Base-by-base conservation (phyloP, 2,888 invertebrate genomes). In the Alloplasta piceator region DNA sequence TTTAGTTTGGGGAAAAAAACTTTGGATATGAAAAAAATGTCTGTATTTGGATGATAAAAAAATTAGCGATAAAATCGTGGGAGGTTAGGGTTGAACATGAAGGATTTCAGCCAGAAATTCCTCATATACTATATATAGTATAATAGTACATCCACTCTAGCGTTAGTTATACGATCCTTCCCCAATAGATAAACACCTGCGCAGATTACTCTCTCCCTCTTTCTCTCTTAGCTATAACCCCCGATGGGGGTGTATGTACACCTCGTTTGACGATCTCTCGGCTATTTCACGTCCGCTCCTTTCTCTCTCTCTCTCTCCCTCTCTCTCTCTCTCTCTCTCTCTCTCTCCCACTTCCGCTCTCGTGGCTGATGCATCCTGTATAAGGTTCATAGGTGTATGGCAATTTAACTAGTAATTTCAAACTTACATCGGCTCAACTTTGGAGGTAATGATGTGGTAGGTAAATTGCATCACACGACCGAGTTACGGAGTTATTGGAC, bases 391-490 rank as follows among this genome's bases (percentile, higher is more conserved):
- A 87, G 90, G 88, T 89, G 88, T 88, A 91, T 88, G 74, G 89
- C 91, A 90, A 90, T 92, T 92, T 91, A 91, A 90, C 91, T 90
- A 90, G 89, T 90, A 92, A 92, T 92, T 91, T 89, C 90, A 82
- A 92, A 91, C 91, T 92, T 91, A 90, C 91, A 91, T 89, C 88
- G 85, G 87, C 87, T 87, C 87, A 91, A 90, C 90, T 90, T 89
- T 84, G 84, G 85, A 84, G 85, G 89, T 91, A 91, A 91, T 90
- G 88, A 90, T 88, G 90, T 89, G 88, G 89, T 89, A 90, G 90
- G 91, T 91, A 92, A 92, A 92, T 91, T 90, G 88, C 88, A 89
- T 91, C 90, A 91, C 86, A 87, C 88, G 88, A 88, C 82, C 86
- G 83, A 89, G 89, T 89, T 90, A 88, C 82, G 85, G 84, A 89